A percentile compares a stretch with the other conserved stretches of the same genome.
phyloP scores from a whole-genome alignment of 2,888 invertebrate species.

The Phania funesta region DNA sequence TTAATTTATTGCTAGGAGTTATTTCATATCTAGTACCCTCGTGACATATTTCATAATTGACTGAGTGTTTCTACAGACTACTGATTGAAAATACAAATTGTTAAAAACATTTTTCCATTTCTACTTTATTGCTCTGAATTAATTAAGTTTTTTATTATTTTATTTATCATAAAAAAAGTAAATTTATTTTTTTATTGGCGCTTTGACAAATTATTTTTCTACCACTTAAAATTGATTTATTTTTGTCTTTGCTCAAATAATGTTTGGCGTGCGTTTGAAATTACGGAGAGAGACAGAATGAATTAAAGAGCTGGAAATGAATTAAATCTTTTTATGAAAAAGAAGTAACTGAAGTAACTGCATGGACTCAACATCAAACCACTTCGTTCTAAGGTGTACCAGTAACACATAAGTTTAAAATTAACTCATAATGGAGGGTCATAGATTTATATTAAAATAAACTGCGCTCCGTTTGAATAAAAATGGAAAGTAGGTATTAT shows the following conservation, averaged over 20 bases:
- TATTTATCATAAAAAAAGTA: not conserved
- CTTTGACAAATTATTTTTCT: constrained; percentile 67
- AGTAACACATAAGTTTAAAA: too few relatives aligned
- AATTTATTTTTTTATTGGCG: constrained; percentile 60
- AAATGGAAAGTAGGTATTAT: too few relatives aligned
- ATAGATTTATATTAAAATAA: too few relatives aligned
- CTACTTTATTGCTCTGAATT: not conserved
- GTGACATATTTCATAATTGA: not conserved
- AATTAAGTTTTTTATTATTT: not conserved
- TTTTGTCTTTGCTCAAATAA: constrained; percentile 46
- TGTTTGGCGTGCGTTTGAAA: not conserved
- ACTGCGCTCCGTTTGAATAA: too few relatives aligned
- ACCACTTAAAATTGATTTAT: constrained; percentile 68
- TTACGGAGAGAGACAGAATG: too few relatives aligned
- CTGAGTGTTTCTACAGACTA: not conserved
- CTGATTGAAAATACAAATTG: not conserved
- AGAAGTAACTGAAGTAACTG: too few relatives aligned
- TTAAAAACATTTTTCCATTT: too few relatives aligned
- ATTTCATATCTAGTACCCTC: too few relatives aligned
- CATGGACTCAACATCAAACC: too few relatives aligned
- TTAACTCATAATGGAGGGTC: too few relatives aligned
- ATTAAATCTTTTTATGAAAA: not conserved
- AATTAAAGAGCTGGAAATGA: not conserved
- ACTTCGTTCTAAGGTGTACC: too few relatives aligned
- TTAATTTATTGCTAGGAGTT: too few relatives aligned